A percentile compares a stretch with the other conserved stretches of the same genome.
phyloP scores from a whole-genome alignment of 2,113 vertebrate species.

The Perca fluviatilis region DNA sequence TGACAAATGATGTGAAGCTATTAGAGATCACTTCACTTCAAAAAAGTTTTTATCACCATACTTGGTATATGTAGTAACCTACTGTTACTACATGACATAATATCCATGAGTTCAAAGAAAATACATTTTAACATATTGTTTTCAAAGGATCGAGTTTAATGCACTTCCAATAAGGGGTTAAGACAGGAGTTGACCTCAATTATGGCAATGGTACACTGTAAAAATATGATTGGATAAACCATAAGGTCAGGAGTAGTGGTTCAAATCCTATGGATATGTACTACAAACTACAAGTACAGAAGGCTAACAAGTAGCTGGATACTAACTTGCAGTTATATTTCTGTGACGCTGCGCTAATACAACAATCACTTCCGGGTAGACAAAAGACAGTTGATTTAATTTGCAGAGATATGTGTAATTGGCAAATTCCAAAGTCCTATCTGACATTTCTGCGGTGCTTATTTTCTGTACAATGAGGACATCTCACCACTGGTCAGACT shows the following conservation, averaged over 20 bases:
- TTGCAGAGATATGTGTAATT: too few species aligned
- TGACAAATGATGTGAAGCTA: slow-evolving; percentile 37
- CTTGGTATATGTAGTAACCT: neutral
- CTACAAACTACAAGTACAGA: neutral
- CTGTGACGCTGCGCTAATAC: too few species aligned
- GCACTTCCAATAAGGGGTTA: neutral
- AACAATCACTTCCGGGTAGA: too few species aligned
- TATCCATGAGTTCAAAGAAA: neutral
- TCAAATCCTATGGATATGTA: neutral
- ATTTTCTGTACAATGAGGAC: too few species aligned
- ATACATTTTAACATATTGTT: neutral
- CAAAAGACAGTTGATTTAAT: too few species aligned
- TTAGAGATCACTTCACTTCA: slow-evolving; percentile 3
- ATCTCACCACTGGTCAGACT: too few species aligned
- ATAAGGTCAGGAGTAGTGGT: neutral
- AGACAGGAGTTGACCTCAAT: neutral
- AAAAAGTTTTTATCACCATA: neutral
- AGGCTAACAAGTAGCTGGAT: neutral
- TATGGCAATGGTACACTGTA: neutral
- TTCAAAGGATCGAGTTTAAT: neutral
- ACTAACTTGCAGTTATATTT: too few species aligned
- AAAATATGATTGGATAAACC: neutral
- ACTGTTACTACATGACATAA: neutral
- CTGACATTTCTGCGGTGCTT: too few species aligned
- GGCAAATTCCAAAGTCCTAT: too few species aligned